A percentile compares a stretch with the other conserved stretches of the same genome.
phyloP scores from a whole-genome alignment of 2,797 vertebrate species.

The Anabacerthia variegaticeps region DNA sequence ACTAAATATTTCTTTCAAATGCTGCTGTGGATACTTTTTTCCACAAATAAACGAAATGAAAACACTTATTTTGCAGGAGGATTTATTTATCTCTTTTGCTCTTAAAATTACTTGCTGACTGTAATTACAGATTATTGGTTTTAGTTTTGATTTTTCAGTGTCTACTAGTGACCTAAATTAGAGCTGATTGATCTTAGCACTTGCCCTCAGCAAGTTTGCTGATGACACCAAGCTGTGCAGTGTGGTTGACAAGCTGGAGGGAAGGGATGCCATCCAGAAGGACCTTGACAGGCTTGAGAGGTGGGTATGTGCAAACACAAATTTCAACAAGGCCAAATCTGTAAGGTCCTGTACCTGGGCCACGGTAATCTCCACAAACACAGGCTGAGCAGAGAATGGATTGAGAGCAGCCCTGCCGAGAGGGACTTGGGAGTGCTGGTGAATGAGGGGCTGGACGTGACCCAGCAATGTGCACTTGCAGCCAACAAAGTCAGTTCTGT shows the following conservation, averaged over 20 bases:
- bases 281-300: neutral
- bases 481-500: neutral
- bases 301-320: neutral
- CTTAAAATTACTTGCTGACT: neutral
- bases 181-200: neutral
- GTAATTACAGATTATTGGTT: neutral
- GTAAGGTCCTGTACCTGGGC: neutral
- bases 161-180: neutral
- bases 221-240: neutral
- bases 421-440: accelerated
- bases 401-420: accelerated
- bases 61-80: neutral
- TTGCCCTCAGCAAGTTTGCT: neutral
- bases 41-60: neutral
- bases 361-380: neutral
- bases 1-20: neutral
- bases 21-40: neutral
- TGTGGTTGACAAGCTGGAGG: neutral
- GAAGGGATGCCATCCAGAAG: neutral
- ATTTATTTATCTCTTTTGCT: neutral
- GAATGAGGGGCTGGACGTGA: neutral
- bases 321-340: neutral
- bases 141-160: neutral
- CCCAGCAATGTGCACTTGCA: neutral
- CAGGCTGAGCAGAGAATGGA: neutral